phyloP scores from a whole-genome alignment of 1,140 invertebrate species.

The Achroia grisella region DNA sequence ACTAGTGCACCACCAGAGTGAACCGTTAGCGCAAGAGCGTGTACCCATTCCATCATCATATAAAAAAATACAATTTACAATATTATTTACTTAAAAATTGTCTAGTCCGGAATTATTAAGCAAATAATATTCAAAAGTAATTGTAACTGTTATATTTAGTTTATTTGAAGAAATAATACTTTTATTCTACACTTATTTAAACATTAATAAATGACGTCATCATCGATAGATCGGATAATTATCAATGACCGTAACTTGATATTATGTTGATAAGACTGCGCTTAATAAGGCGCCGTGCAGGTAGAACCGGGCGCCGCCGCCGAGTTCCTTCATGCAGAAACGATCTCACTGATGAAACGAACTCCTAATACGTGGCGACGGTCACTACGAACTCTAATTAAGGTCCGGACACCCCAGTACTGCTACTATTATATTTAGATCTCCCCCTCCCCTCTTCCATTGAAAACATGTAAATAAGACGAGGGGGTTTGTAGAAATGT shows the following conservation, averaged over 20 bases:
- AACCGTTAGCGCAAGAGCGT: no score
- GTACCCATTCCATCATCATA: no score
- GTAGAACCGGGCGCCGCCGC: constrained; percentile 38
- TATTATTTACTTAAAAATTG: no score
- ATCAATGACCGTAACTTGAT: constrained; percentile 37
- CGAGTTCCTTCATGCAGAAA: constrained; percentile 50
- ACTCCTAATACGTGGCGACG: constrained; percentile 56
- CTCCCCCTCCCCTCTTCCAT: neutral
- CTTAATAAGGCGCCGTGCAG: constrained; percentile 48
- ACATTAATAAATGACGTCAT: constrained; percentile 6
- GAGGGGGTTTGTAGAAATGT: neutral
- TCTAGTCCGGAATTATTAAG: no score
- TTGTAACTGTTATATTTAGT: no score
- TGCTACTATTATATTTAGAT: constrained; percentile 20
- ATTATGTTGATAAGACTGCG: constrained; percentile 37
- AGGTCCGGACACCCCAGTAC: constrained; percentile 32
- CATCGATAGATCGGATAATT: no score
- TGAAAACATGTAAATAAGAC: neutral
- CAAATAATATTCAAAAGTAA: no score
- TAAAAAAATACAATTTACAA: no score
- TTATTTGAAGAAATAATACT: no score
- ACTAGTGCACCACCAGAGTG: no score
- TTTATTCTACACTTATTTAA: no score
- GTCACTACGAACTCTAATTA: constrained; percentile 61
- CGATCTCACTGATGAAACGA: constrained; percentile 59